A percentile compares a stretch with the other conserved stretches of the same genome.
phyloP scores from a whole-genome alignment of 2,888 invertebrate genomes.

The Thera britannica region DNA sequence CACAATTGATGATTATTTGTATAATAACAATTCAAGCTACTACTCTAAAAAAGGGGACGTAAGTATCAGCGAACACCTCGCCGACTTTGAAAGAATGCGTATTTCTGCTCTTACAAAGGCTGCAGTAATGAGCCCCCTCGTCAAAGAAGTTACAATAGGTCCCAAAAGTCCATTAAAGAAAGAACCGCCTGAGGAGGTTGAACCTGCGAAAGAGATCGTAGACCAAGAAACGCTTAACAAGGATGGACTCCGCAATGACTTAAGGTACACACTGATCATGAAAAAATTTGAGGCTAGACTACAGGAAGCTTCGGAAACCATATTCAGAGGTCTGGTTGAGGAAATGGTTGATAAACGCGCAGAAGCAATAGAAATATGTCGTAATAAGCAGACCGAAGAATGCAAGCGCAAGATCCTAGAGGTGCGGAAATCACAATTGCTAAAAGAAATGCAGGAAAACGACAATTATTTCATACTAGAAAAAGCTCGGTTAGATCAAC shows the following conservation, averaged over 20 bases:
- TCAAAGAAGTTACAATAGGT: slow-evolving; percentile 79
- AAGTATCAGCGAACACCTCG: slow-evolving; percentile 63
- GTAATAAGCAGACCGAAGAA: slow-evolving; percentile 67
- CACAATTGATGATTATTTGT: slow-evolving; percentile 48
- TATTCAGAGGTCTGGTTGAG: slow-evolving; percentile 66
- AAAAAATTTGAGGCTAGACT: slow-evolving; percentile 66
- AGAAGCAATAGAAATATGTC: slow-evolving; percentile 63
- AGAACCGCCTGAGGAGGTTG: slow-evolving; percentile 38
- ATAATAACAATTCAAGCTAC: slow-evolving; percentile 46
- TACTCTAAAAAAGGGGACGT: slow-evolving; percentile 55
- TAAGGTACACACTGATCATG: slow-evolving; percentile 65
- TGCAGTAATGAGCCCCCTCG: slow-evolving; percentile 76
- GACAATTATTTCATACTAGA: slow-evolving; percentile 77
- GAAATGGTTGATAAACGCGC: slow-evolving; percentile 67
- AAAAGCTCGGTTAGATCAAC: slow-evolving; percentile 77
- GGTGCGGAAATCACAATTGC: slow-evolving; percentile 72
- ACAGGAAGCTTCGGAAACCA: slow-evolving; percentile 59
- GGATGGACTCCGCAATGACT: slow-evolving; percentile 67
- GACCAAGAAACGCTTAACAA: slow-evolving; percentile 59
- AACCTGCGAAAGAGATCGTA: slow-evolving; percentile 43
- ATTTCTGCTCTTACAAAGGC: slow-evolving; percentile 86
- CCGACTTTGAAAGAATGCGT: slow-evolving; percentile 80
- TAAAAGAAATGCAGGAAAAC: slow-evolving; percentile 76
- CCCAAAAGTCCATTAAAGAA: slow-evolving; percentile 57
- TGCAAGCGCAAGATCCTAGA: slow-evolving; percentile 71